Conservation (phyloP, 2,888 invertebrate genomes). For the Gastrophysa polygoni region DNA sequence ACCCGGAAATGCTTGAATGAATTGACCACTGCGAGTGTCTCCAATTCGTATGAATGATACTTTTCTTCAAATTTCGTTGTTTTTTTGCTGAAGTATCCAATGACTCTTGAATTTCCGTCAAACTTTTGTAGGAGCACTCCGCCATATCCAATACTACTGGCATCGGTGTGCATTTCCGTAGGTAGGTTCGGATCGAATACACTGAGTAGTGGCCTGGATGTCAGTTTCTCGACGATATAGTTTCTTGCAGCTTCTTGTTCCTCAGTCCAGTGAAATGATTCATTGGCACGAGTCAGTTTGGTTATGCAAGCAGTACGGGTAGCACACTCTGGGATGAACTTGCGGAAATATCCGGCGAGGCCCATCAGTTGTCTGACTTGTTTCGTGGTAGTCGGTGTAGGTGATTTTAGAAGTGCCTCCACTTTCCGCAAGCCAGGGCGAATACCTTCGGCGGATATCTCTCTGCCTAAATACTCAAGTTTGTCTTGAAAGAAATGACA, state of each 20-base stretch:
- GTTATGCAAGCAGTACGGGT: constrained; percentile 10
- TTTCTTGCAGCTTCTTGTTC: constrained; percentile 4
- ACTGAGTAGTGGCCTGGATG: constrained; percentile 24
- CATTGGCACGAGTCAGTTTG: constrained; percentile 3
- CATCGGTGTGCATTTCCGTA: constrained; percentile 35
- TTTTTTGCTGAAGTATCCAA: constrained; percentile 39
- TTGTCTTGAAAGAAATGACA: constrained; percentile 12
- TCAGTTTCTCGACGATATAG: constrained; percentile 13
- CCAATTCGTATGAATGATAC: constrained; percentile 44
- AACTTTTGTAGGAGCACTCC: constrained; percentile 33
- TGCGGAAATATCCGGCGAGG: constrained; percentile 15
- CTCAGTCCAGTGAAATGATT: constrained; percentile 5
- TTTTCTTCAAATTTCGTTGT: constrained; percentile 35
- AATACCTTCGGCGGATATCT: constrained; percentile 10
- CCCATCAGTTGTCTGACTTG: constrained; percentile 25
- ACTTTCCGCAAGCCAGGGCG: constrained; percentile 22
- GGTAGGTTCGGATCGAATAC: constrained; percentile 30
- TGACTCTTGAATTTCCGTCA: constrained; percentile 17
- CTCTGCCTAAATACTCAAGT: constrained; percentile 16
- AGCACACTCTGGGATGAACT: constrained; percentile 5
- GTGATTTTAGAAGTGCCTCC: constrained; percentile 22
- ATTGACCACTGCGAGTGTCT: constrained; percentile 47
- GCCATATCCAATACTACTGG: constrained; percentile 32
- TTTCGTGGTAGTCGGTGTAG: constrained; percentile 12
- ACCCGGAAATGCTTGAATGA: constrained; percentile 42